Evolutionary conservation across 2,797 vertebrate species (phyloP).

Genomic region (Phrynocephalus vlangalii): DNA sequence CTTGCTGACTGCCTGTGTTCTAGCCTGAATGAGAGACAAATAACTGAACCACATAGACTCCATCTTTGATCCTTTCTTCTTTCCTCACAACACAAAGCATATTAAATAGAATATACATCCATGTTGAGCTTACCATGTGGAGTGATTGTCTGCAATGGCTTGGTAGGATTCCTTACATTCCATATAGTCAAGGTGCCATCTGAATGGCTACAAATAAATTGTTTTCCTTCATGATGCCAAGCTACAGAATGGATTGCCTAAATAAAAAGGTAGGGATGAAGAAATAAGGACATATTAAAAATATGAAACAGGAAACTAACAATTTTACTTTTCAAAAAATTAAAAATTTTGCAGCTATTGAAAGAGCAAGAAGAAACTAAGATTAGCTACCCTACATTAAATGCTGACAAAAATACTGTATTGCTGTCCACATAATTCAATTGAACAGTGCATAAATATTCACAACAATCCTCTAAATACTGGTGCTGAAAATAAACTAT

Average conservation of each 20-base stretch:
- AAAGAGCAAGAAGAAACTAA: not conserved
- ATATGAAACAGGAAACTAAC: not conserved
- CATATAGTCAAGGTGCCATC: constrained; percentile 98
- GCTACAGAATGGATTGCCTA: constrained; percentile 98
- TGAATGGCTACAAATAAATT: constrained; percentile 98
- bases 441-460: no score
- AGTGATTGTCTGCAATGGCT: constrained; percentile 96
- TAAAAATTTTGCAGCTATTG: not conserved
- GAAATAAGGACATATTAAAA: accelerated
- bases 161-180: constrained; percentile 93
- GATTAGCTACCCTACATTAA: no score
- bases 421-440: no score
- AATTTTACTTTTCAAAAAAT: not conserved
- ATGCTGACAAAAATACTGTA: no score
- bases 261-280: constrained; percentile 48
- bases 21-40: no score
- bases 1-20: no score
- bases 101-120: not conserved
- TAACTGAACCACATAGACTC: no score
- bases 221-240: constrained; percentile 99
- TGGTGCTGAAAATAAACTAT: not conserved
- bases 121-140: constrained; percentile 89
- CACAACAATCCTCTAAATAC: not conserved
- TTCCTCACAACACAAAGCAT: no score
- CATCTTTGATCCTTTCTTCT: no score